These are phyloP conservation scores for Synergus laeviventris DNA, from an alignment of 2,888 invertebrate genomes.

Conservation along the genomic window DNA sequence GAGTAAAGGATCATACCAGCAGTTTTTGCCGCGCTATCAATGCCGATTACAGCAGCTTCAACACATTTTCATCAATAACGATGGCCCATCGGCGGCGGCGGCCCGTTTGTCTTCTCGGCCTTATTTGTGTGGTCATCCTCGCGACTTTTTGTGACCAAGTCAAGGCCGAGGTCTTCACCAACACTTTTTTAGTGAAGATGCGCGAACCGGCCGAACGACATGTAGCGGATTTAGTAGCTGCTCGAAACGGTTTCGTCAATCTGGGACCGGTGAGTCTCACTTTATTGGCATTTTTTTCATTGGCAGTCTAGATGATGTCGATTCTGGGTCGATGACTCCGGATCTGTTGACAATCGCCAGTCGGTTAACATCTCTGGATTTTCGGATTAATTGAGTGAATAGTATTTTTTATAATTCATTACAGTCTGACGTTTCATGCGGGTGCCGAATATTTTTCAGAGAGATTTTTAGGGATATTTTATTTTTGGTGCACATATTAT, in stretches of 20 bases:
- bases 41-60: slow-evolving; percentile 10
- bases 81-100: slow-evolving; percentile 11
- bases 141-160: slow-evolving; percentile 52
- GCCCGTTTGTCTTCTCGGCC: slow-evolving; percentile 46
- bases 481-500: no score
- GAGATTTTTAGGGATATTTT: no score
- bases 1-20: not conserved
- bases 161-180: slow-evolving; percentile 89
- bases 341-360: not conserved
- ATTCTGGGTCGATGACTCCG: slow-evolving; percentile 15
- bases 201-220: slow-evolving; percentile 86
- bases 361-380: not conserved
- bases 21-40: not conserved
- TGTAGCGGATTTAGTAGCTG: slow-evolving; percentile 89
- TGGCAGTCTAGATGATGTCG: not conserved
- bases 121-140: slow-evolving; percentile 41
- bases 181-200: slow-evolving; percentile 95
- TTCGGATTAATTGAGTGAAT: not conserved
- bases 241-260: slow-evolving; percentile 94
- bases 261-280: slow-evolving; percentile 91
- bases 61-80: slow-evolving; percentile 11
- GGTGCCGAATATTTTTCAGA: no score
- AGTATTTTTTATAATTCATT: no score
- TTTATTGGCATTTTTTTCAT: not conserved
- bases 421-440: no score